Conservation (phyloP, 2,113 vertebrate genomes). For the Saccopteryx leptura region DNA sequence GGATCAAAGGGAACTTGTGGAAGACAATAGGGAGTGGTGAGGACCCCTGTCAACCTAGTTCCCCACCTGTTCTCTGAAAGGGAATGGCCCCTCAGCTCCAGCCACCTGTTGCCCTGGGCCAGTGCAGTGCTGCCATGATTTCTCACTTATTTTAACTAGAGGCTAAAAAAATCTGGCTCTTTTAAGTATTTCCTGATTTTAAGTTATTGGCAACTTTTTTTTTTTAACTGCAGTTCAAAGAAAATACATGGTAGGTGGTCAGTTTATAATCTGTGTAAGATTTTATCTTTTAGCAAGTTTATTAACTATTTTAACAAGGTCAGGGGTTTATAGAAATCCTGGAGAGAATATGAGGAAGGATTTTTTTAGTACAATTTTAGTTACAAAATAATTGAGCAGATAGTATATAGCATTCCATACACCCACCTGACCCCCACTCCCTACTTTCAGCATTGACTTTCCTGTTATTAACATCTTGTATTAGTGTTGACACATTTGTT, state of each 20-base stretch:
- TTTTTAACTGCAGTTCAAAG: neutral
- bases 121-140: neutral
- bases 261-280: neutral
- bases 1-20: neutral
- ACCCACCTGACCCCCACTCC: fast-evolving
- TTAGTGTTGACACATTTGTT: neutral
- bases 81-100: neutral
- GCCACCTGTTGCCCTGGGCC: neutral
- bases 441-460: neutral
- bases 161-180: neutral
- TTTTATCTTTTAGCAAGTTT: neutral
- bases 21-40: neutral
- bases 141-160: neutral
- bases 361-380: neutral
- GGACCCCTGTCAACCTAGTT: neutral
- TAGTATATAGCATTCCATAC: neutral
- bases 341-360: neutral
- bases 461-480: neutral
- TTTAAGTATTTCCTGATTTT: slow-evolving; percentile 21
- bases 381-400: neutral
- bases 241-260: neutral
- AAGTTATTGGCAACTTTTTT: neutral
- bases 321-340: neutral
- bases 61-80: neutral
- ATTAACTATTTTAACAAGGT: neutral